Evolutionary conservation across 1,140 invertebrate genomes (phyloP), one percentile per base, ranked within the genome.

Genomic region (Samia ricini): DNA sequence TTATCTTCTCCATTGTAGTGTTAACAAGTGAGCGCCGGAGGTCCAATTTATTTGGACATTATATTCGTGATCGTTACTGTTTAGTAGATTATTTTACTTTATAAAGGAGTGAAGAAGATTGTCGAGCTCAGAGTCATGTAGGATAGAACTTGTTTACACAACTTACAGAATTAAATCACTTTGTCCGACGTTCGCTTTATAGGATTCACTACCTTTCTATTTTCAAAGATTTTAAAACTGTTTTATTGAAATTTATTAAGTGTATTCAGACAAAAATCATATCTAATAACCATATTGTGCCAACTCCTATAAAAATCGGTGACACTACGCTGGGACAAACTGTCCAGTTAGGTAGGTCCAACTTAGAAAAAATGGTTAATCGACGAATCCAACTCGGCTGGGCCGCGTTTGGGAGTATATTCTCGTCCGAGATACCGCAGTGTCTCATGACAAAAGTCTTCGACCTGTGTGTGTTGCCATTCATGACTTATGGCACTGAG

Each of bases 81-180:
- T 88, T 74, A 60, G 56, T 20, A 56, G 68, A 79, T 74, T 64
- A 71, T 75, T 71, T 61, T 54, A 56, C 12, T 42, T 26, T 69
- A 71, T 71, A 64, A 67, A 66, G 64, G 68, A 71, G 71, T 68
- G 60, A 69, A 51, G 61, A 48, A 62, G 69, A 68, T 66, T 51
- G 71, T 52, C 68, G 62, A 74, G 72, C 66, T 67, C 56, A 57
- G 68, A 64, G 75, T 69, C 72, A 71, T 79, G 76, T 83, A 79
- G 33, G 33, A 42, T 15, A 42, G 33, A 89, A 89, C 83, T 86
- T 89, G 86, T 88, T 86, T 86, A 83, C 80, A 87, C 76, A 79
- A 88, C 82, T 87, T 83, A 83, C 76, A 75, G 78, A 83, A 87
- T 86, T 85, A 89, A 83, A 83, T 82, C 74, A 77, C 74, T 81